Conservation (phyloP, 1,140 invertebrate species). For the Rhizoglyphus robini region DNA sequence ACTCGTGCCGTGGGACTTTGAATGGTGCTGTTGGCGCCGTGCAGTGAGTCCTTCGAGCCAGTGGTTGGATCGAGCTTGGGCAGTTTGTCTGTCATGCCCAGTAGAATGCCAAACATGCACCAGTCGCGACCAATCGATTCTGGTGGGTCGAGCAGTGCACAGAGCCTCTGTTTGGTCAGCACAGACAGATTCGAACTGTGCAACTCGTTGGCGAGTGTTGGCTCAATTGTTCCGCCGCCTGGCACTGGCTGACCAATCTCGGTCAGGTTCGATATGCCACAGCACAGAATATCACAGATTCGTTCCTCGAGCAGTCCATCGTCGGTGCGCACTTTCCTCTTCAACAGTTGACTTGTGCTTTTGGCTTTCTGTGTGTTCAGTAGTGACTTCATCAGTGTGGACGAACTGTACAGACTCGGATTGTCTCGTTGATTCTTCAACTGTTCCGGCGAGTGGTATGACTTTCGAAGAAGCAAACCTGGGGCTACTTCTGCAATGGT, state of each 20-base stretch:
- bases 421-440: conserved; percentile 40
- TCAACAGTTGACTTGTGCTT: neutral
- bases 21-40: neutral
- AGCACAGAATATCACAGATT: conserved; percentile 14
- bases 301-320: neutral
- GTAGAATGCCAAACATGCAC: conserved; percentile 59
- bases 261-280: conserved; percentile 4
- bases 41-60: neutral
- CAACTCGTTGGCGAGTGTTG: conserved; percentile 37
- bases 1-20: conserved; percentile 39
- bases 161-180: conserved; percentile 37
- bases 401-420: conserved; percentile 46
- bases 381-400: conserved; percentile 45
- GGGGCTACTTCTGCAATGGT: conserved; percentile 48
- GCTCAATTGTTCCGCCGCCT: conserved; percentile 30
- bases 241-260: neutral
- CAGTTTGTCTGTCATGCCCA: conserved; percentile 47
- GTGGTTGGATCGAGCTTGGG: conserved; percentile 37
- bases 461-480: conserved; percentile 48
- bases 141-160: conserved; percentile 54
- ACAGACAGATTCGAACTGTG: conserved; percentile 40
- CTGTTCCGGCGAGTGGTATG: conserved; percentile 50
- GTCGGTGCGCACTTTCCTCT: neutral
- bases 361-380: conserved; percentile 26
- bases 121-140: conserved; percentile 65